Evolutionary conservation across 2,113 vertebrate genomes (phyloP).

Genomic region (Lathamus discolor): DNA sequence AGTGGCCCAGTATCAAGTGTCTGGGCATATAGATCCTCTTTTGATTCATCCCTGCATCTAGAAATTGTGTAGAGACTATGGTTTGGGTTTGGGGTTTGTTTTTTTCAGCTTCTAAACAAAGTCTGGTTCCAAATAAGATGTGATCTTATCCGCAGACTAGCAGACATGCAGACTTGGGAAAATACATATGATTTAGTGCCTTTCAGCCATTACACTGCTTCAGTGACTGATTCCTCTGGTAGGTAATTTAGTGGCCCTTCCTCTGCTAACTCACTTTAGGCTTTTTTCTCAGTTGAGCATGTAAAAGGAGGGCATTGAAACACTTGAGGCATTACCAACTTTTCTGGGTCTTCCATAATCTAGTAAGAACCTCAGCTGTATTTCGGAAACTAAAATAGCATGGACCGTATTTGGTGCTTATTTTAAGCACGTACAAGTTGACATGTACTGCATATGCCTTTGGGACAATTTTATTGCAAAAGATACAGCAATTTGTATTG

Average conservation of each 20-base stretch:
- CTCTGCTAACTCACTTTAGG: not conserved
- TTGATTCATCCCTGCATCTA: not conserved
- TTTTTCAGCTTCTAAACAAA: not conserved
- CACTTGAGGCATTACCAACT: rapidly evolving
- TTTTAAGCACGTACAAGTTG: not conserved
- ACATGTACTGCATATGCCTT: not conserved
- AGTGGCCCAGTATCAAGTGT: not conserved
- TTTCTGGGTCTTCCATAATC: not conserved
- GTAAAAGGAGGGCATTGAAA: not conserved
- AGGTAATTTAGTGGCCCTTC: not conserved
- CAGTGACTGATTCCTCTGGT: not conserved
- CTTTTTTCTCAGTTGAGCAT: not conserved
- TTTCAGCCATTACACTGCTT: not conserved
- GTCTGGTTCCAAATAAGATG: not conserved
- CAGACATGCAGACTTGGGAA: not conserved
- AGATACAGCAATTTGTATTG: not conserved
- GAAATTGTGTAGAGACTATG: not conserved
- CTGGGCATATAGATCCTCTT: not conserved
- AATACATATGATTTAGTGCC: not conserved
- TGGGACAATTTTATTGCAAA: conserved; percentile 62
- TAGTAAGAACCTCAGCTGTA: not conserved
- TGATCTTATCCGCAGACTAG: not conserved
- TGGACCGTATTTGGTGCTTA: not conserved
- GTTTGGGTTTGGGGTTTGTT: not conserved
- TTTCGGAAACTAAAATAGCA: not conserved